These are phyloP conservation scores for Euclidia mi DNA, from an alignment of 2,888 invertebrate genomes.

Conservation along the genomic window DNA sequence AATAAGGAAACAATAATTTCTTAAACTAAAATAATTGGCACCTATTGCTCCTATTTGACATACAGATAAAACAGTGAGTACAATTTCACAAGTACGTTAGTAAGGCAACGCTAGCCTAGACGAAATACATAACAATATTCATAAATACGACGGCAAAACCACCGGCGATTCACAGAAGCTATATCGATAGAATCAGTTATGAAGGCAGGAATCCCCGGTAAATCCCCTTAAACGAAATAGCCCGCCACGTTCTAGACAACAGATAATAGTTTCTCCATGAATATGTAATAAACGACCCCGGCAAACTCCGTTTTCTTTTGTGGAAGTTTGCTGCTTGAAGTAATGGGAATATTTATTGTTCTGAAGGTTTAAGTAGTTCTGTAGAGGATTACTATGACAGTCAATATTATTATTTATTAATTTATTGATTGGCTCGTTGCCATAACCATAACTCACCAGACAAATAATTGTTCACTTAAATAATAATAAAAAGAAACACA, in stretches of 20 bases:
- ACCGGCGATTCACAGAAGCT: conserved; percentile 49
- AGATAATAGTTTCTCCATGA: conserved; percentile 56
- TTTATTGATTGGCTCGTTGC: too few species aligned
- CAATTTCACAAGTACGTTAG: too few species aligned
- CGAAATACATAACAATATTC: conserved; percentile 37
- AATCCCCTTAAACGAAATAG: conserved; percentile 68
- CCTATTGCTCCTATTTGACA: too few species aligned
- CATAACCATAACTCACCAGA: too few species aligned
- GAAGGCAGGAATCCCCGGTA: conserved; percentile 65
- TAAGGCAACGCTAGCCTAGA: conserved; percentile 10
- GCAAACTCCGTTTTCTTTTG: conserved; percentile 14
- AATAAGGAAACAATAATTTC: too few species aligned
- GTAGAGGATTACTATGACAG: too few species aligned
- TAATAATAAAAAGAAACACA: too few species aligned
- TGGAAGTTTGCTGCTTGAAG: conserved; percentile 4
- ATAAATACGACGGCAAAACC: conserved; percentile 45
- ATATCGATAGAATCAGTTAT: conserved; percentile 63
- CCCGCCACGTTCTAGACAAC: conserved; percentile 51
- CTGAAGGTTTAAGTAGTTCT: background rate
- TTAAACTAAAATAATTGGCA: too few species aligned
- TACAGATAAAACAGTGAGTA: too few species aligned
- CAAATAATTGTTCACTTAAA: too few species aligned
- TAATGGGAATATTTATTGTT: background rate
- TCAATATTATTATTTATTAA: too few species aligned
- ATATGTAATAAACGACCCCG: conserved; percentile 45